Percentiles rank a stretch among this genome's conserved stretches.
Conservation (phyloP, 2,113 vertebrate genomes). For the Zapus hudsonius region DNA sequence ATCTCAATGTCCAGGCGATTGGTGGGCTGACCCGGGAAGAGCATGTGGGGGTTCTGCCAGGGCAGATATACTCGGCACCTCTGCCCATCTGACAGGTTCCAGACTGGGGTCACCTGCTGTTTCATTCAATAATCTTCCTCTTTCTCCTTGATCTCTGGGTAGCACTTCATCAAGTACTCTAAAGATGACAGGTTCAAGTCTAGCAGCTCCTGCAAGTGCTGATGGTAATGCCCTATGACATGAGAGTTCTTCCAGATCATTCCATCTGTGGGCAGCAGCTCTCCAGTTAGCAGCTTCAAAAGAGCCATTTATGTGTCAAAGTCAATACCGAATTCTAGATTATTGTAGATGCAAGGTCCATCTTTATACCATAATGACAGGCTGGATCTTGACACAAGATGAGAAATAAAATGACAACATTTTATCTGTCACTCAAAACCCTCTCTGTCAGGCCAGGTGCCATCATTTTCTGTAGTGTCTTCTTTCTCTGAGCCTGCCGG, state of each 20-base stretch:
- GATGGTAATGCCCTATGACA: conserved; percentile 97
- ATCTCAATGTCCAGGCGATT: conserved; percentile 98
- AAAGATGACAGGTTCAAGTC: conserved; percentile 97
- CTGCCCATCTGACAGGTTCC: too few species aligned
- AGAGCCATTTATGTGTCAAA: conserved; percentile 96
- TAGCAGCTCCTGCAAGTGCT: too few species aligned
- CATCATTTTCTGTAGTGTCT: conserved; percentile 99
- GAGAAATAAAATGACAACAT: conserved; percentile 98
- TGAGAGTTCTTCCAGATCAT: conserved; percentile 99
- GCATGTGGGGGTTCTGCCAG: conserved; percentile 97
- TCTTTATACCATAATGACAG: conserved; percentile 98
- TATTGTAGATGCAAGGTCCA: conserved; percentile 96
- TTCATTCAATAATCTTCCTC: conserved; percentile 98
- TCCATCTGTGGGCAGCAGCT: conserved; percentile 96
- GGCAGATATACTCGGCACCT: too few species aligned
- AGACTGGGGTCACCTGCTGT: too few species aligned
- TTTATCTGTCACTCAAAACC: conserved; percentile 95
- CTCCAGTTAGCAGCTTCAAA: conserved; percentile 96
- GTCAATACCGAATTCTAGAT: conserved; percentile 97
- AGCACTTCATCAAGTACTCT: conserved; percentile 99
- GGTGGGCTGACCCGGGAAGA: too few species aligned
- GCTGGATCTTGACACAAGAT: conserved; percentile 97
- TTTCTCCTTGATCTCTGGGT: conserved; percentile 98
- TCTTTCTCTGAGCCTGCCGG: conserved; percentile 98
- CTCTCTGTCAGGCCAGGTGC: conserved; percentile 96